Evolutionary conservation across 2,113 vertebrate species (phyloP).

Genomic region (Talpa occidentalis): DNA sequence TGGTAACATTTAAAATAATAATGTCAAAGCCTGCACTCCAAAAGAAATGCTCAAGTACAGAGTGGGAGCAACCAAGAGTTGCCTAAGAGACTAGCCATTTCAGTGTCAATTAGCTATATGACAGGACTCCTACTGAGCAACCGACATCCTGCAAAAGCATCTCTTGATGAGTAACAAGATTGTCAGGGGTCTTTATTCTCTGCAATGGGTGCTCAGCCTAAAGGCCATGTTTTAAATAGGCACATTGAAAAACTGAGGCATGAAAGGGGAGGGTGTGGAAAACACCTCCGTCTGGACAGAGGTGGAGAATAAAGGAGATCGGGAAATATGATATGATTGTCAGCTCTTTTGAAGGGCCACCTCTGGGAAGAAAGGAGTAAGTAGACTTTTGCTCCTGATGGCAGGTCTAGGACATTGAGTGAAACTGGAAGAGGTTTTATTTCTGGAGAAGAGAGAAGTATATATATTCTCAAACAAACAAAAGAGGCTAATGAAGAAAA

Average conservation of each 20-base stretch:
- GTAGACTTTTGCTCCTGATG: neutral
- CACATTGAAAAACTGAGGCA: neutral
- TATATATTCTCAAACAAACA: neutral
- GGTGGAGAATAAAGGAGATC: neutral
- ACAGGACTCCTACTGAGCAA: neutral
- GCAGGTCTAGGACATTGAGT: neutral
- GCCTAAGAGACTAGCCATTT: neutral
- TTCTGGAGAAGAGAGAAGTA: slow-evolving; percentile 22
- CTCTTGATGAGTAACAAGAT: no score
- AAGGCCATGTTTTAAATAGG: neutral
- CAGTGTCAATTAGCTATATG: neutral
- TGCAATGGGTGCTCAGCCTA: neutral
- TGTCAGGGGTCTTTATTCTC: neutral
- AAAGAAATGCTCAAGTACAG: neutral
- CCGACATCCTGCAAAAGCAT: neutral
- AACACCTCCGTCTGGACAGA: neutral
- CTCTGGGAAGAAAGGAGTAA: neutral
- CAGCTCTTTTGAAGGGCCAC: neutral
- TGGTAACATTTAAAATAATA: neutral
- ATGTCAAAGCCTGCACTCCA: neutral
- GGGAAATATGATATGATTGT: neutral
- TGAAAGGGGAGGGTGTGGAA: neutral
- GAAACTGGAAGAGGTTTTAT: neutral
- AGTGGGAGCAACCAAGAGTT: neutral
- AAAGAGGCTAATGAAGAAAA: neutral